These are phyloP conservation scores for Scaeva pyrastri DNA, from an alignment of 2,888 invertebrate genomes.

Conservation along the genomic window DNA sequence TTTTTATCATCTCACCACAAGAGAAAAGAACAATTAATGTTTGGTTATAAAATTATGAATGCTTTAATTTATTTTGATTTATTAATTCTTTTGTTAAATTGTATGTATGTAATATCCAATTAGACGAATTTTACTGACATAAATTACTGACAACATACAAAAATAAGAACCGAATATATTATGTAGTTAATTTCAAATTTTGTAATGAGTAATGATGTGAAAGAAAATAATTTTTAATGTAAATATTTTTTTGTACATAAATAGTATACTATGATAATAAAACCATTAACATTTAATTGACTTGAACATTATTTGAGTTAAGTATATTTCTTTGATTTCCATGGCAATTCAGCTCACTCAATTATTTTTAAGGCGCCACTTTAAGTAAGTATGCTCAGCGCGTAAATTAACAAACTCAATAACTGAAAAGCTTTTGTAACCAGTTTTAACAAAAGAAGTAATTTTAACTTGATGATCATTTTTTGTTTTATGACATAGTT, in stretches of 20 bases:
- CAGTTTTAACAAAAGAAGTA: too few relatives aligned
- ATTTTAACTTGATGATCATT: too few relatives aligned
- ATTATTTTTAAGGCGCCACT: too few relatives aligned
- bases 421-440: too few relatives aligned
- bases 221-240: constrained; percentile 36
- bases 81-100: constrained; percentile 26
- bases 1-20: constrained; percentile 24
- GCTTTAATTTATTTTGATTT: constrained; percentile 60
- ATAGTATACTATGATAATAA: constrained; percentile 40
- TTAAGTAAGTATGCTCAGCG: too few relatives aligned
- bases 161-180: constrained; percentile 19
- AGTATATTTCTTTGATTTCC: neutral
- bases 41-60: constrained; percentile 42
- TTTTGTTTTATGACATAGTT: too few relatives aligned
- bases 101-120: constrained; percentile 37
- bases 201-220: constrained; percentile 35
- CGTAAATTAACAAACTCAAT: too few relatives aligned
- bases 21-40: constrained; percentile 28
- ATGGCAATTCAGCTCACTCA: too few relatives aligned
- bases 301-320: constrained; percentile 1
- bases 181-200: constrained; percentile 51
- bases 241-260: constrained; percentile 68
- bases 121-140: constrained; percentile 57
- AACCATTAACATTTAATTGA: constrained; percentile 48
- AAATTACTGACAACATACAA: neutral